Evolutionary conservation across 2,888 invertebrate genomes (phyloP), one percentile per base, ranked within the genome.

Genomic region (Chymomyza fuscimana): DNA sequence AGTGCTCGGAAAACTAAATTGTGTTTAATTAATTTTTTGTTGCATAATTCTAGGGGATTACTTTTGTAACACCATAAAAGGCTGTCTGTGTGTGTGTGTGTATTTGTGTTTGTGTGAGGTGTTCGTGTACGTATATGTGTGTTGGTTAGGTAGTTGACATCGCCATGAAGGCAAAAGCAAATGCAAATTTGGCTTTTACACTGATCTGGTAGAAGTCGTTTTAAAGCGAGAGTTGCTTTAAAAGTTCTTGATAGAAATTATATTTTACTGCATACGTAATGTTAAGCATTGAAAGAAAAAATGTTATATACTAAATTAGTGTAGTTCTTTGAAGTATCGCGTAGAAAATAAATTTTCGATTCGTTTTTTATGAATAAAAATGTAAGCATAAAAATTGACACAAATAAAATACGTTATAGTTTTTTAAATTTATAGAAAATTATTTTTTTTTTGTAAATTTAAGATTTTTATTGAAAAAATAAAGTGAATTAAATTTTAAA

Each of bases 11-110:
- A 83, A 82, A 83, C 86, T 80, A 83, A 83, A 83, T 81, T 80
- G 81, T 81, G 82, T 83, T 86, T 83, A 83, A 83, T 83, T 83
- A 83, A 83, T 83, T 86, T 86, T 83, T 86, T 83, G 84, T 83
- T 83, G 84, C 84, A 83, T 86, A 83, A 83, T 83, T 83, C 86
- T 74, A 65, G 65, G 76, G 80, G 83, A 82, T 82, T 83, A 78
- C 79, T 82, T 79, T 63, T 72, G 78, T 72, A 69, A 66, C 65
- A 70, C 81, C 76, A 10, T 46, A 12, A 46, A 46, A 46, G 12
- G 4, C 12, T n/a, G 7, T 60, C 10, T 25, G 32, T 25, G 22
- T 59, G 12, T 40, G 40, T 40, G 40, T 46, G 40, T 46, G 12
- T 46, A 12, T 12, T 46, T 12, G 40, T 46, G 40, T 46, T 2